Base-by-base conservation (phyloP, 2,888 invertebrate genomes). In the Ectemnius continuus region DNA sequence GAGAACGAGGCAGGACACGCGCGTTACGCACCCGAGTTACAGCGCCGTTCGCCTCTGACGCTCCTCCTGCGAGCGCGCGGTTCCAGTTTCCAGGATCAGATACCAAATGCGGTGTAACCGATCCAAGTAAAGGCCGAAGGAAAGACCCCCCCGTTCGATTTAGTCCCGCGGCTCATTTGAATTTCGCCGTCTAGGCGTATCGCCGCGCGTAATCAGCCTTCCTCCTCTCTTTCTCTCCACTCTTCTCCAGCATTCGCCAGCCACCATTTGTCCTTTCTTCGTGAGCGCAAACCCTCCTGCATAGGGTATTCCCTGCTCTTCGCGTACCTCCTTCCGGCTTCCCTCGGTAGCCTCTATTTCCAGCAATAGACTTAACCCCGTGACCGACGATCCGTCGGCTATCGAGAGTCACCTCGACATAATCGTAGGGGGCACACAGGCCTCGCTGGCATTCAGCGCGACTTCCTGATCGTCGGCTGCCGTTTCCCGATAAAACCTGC, bases 101-200 rank as follows among this genome's bases (percentile, higher is more conserved):
- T 84, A 85, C 80, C 74, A 61, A 80, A 80, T 67, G 83, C 77
- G 83, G 82, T 83, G 87, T 86, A 87, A 88, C 86, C 84, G 87
- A 88, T 87, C 86, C 87, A 84, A 36, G 36, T 36, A 36, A 36
- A 70, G 81, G 70, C 75, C 77, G 76, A 68, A 66, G 68, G 36
- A 11, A 36, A 36, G 36, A 36, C 36, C 36, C 36, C 36, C 36
- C 73, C 80, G 75, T 79, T 85, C 85, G 85, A 84, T 83, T 84
- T 80, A 76, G 83, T 70, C 78, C 79, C 82, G 81, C 81, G 70
- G 79, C 84, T 84, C 84, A 84, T 85, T 84, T 84, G 85, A 85
- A 85, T 84, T 84, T 85, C 80, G 82, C 83, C 83, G 85, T 84
- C 85, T 83, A 80, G 82, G 82, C 84, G 81, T 80, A 80, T 80